A percentile compares a stretch with the other conserved stretches of the same genome.
These are phyloP conservation scores for Hassar affinis DNA, from an alignment of 2,113 vertebrate species.

Conservation along the genomic window DNA sequence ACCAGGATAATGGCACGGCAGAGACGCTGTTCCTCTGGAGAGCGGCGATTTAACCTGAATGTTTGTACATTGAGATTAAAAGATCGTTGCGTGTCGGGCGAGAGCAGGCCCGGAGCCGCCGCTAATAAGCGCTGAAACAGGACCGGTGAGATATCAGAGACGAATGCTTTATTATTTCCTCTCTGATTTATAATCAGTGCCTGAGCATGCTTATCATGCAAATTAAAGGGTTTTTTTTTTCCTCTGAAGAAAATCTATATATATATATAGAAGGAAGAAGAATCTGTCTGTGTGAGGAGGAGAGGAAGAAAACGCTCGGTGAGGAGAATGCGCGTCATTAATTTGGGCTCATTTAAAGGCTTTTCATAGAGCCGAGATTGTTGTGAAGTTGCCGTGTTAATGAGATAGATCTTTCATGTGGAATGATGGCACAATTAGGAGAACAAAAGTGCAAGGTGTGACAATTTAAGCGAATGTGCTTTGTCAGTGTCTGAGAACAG, in stretches of 20 bases:
- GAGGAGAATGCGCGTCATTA: slow-evolving; percentile 63
- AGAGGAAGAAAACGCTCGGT: slow-evolving; percentile 22
- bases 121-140: not conserved
- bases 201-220: not conserved
- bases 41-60: slow-evolving; percentile 57
- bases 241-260: not conserved
- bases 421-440: slow-evolving; percentile 80
- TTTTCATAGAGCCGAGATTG: slow-evolving; percentile 71
- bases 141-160: not conserved
- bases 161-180: slow-evolving; percentile 15
- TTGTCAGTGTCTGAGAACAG: slow-evolving; percentile 78
- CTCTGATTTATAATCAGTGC: slow-evolving; percentile 18
- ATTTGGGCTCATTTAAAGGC: slow-evolving; percentile 75
- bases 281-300: not conserved
- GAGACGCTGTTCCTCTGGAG: slow-evolving; percentile 33
- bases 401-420: slow-evolving; percentile 77
- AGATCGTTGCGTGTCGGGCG: slow-evolving; percentile 34
- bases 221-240: not conserved
- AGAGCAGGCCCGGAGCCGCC: not conserved
- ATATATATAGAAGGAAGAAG: not conserved
- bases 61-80: slow-evolving; percentile 57
- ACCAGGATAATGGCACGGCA: slow-evolving; percentile 59
- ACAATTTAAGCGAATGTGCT: slow-evolving; percentile 80
- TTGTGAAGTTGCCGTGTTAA: slow-evolving; percentile 76
- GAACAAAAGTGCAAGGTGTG: slow-evolving; percentile 83